phyloP scores from a whole-genome alignment of 1,140 invertebrate species.

The Heliconius nattereri region DNA sequence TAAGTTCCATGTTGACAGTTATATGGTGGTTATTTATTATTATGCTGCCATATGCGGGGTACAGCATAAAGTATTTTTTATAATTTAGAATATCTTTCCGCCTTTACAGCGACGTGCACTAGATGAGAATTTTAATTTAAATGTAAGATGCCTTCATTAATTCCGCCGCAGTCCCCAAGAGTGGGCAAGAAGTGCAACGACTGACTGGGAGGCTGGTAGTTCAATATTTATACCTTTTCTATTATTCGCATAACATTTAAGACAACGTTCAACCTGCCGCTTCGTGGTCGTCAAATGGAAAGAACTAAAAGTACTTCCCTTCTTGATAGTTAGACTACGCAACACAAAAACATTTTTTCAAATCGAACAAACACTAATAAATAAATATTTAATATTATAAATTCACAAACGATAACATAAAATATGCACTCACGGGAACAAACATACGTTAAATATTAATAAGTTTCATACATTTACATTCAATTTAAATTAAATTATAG shows the following conservation, averaged over 20 bases:
- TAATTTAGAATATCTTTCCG: neutral
- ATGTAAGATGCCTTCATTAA: neutral
- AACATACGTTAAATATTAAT: neutral
- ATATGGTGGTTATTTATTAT: too few relatives aligned
- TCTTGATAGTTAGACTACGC: too few relatives aligned
- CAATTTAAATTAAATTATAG: neutral
- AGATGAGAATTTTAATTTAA: slow-evolving; percentile 1
- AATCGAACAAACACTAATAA: too few relatives aligned
- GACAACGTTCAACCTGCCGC: neutral
- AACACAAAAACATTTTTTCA: too few relatives aligned
- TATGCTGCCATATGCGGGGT: too few relatives aligned
- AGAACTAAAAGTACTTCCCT: too few relatives aligned
- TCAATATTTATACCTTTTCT: neutral
- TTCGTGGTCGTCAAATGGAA: too few relatives aligned
- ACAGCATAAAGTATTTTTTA: neutral
- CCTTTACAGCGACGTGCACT: neutral
- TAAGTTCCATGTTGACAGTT: too few relatives aligned
- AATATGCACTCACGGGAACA: neutral
- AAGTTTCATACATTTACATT: neutral
- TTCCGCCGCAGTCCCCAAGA: neutral
- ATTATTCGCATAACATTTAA: neutral
- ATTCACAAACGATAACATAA: neutral
- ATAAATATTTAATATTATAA: neutral
- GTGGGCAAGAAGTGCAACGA: neutral
- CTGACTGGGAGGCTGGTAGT: neutral